These are phyloP conservation scores for Trichoplusia ni DNA, from an alignment of 1,140 invertebrate genomes.

Conservation along the genomic window DNA sequence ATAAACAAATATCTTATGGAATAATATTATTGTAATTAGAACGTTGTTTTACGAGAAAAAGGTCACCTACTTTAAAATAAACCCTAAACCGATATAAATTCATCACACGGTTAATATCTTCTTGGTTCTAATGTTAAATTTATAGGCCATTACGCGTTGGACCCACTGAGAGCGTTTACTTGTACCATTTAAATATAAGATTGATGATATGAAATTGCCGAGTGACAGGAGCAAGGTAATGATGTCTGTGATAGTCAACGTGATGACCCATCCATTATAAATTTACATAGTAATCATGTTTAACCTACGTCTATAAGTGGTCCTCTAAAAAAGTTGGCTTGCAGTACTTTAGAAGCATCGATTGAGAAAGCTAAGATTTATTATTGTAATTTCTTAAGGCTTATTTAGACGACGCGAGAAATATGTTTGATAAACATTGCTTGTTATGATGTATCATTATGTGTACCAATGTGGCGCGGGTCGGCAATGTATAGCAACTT, in stretches of 20 bases:
- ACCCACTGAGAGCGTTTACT: constrained; percentile 64
- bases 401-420: no score
- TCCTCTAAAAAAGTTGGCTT: constrained; percentile 27
- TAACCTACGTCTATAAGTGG: constrained; percentile 40
- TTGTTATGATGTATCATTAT: no score
- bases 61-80: no score
- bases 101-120: constrained; percentile 25
- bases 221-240: constrained; percentile 53
- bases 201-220: constrained; percentile 65
- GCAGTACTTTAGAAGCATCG: constrained; percentile 4
- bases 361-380: constrained; percentile 22
- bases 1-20: no score
- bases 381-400: constrained; percentile 7
- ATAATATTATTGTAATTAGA: no score
- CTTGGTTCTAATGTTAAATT: constrained; percentile 44
- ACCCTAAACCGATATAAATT: no score
- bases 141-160: constrained; percentile 45
- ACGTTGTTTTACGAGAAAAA: no score
- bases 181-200: constrained; percentile 70
- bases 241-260: constrained; percentile 52
- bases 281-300: constrained; percentile 65
- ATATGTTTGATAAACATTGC: no score
- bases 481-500: no score
- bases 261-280: constrained; percentile 67
- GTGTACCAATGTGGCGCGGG: no score